Evolutionary conservation across 2,888 invertebrate species (phyloP), one percentile per base, ranked within the genome.

Genomic region (Zaprionus obscuricornis): DNA sequence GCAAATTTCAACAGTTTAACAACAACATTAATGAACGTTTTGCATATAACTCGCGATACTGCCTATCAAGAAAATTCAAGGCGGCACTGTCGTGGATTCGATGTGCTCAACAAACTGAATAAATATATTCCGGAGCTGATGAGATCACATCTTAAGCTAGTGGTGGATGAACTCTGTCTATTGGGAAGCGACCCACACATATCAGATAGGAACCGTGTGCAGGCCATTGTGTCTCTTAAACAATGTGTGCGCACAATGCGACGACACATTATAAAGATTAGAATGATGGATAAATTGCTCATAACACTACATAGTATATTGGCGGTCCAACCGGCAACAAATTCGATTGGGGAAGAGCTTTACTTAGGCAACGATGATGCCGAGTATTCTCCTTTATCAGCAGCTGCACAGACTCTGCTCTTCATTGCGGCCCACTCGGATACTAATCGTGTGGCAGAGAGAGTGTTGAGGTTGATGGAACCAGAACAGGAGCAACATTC

Each of bases 261-360:
- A 0, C 40, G 45, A 0, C 24, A 45, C 1, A 46, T 65, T 14
- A n/a, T 46, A 1, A 20, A 46, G 4, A 18, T 62, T 0, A 46
- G 33, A 13, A 36, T 55, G 46, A 46, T 65, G 50, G 55, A 62
- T 22, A 39, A 22, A 14, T 10, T 65, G 17, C 7, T 65, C 6
- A 17, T 45, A 20, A 29, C 45, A 1, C 18, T 65, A 1, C 31
- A 36, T 1, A n/a, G 14, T 0, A 2, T 46, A 26, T 5, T 65
- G 17, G n/a, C 46, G 5, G 37, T 55, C 0, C n/a, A 20, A 1
- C 62, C 55, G 1, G 20, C 17, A 1, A 7, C 16, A 4, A 29
- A 50, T 13, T 14, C n/a, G 2, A 37, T 20, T 1, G 46, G 36
- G 3, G 62, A 60, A 29, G 51, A 54, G 31, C 14, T 36, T 4